phyloP scores from a whole-genome alignment of 2,797 vertebrate genomes.

The Hemitrygon akajei region DNA sequence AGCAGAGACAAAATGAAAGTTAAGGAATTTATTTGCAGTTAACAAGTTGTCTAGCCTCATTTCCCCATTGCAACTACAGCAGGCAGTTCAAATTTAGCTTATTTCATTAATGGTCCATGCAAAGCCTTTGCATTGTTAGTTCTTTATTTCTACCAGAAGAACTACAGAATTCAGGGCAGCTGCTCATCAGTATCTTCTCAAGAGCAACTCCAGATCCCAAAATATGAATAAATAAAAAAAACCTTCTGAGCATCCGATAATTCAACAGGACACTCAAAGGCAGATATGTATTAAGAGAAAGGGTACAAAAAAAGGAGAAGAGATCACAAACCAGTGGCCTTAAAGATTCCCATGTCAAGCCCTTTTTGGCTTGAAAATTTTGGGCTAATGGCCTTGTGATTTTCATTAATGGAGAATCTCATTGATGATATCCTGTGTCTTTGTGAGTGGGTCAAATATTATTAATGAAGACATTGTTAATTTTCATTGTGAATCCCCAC shows the following conservation, averaged over 20 bases:
- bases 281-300: background rate
- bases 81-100: background rate
- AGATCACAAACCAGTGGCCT: background rate
- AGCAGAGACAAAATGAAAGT: conserved; percentile 61
- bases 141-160: background rate
- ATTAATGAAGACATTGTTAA: background rate
- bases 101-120: background rate
- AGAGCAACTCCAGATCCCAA: too few relatives aligned
- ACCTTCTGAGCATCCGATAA: background rate
- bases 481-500: background rate
- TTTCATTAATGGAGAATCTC: background rate
- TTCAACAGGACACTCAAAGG: background rate
- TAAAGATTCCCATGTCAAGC: background rate
- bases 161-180: too few relatives aligned
- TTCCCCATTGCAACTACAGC: background rate
- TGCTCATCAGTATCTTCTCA: too few relatives aligned
- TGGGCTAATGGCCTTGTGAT: background rate
- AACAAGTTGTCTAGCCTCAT: background rate
- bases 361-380: background rate
- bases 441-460: too few relatives aligned
- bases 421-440: background rate
- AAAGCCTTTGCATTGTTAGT: background rate
- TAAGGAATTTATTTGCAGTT: conserved; percentile 39
- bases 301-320: background rate
- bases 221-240: too few relatives aligned